Evolutionary conservation across 2,888 invertebrate species (phyloP), one percentile per base, ranked within the genome.

Genomic region (Schizotus pectinicornis): DNA sequence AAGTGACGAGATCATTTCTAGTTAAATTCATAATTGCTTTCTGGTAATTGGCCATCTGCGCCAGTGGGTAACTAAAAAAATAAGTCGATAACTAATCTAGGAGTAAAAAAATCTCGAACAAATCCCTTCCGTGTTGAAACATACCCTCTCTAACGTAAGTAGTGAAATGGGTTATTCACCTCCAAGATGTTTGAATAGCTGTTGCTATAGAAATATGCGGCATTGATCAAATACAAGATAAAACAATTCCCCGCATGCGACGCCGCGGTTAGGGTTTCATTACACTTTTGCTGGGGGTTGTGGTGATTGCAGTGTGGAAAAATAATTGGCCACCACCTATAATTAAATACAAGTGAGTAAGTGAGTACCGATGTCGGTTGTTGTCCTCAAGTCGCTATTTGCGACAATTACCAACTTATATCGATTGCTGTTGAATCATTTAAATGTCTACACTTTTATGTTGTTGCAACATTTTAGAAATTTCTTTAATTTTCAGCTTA

Each of bases 141-240:
- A 22, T 5, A 22, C 22, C 22, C 22, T 22, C 22, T 22, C n/a
- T n/a, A n/a, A n/a, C n/a, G 42, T 14, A 11, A 5, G 7, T 42
- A 12, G 31, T 31, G 12, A 42, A 42, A 42, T 43, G 62, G 75
- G 74, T 68, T 74, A 66, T 76, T 76, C 67, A 77, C 74, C 76
- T 69, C 48, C 53, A 60, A 65, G 67, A 65, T 76, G 77, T 77
- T 75, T 76, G 74, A 67, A 73, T 69, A 64, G 65, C 45, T 55
- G 75, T 77, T 69, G 62, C 74, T 70, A 72, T 69, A 70, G 68
- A 63, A 65, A 73, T 48, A 35, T 67, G 52, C 52, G 22, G 22
- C 67, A 77, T 77, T 76, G 77, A 77, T 76, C 75, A 75, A 75
- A 76, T 73, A 70, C 64, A 61, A 68, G 70, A 72, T 72, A 70